Base-by-base conservation (phyloP, 2,113 vertebrate genomes). In the Microcebus griseorufus region DNA sequence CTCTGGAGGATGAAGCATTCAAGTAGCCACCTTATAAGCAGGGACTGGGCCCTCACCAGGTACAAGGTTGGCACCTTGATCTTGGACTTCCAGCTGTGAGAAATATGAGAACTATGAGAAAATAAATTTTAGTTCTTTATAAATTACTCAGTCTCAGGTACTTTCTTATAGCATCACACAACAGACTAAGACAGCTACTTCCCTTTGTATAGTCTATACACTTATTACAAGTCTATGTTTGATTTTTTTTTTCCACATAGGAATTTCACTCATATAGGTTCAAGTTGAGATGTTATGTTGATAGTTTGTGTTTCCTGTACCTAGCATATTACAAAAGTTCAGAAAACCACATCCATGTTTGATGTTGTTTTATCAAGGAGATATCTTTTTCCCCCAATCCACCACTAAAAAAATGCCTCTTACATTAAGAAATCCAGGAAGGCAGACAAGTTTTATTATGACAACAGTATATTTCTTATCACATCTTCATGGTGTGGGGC, bases 231-330 rank as follows among this genome's bases (percentile, higher is more conserved):
- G 0, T 67, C 42, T n/a, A 32, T n/a, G 17, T 85, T 72, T 85
- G 70, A 23, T 45, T 9, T 72, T 80, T 86, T 42, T 83, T 83
- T 42, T 53, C 3, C 22, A 23, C 23, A 17, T 22, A 29, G 18
- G 29, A 7, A 2, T 90, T 81, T 69, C 4, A 69, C 6, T 96
- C 39, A 69, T 92, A 48, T 20, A 58, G 0, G 7, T 73, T 87
- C 23, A 10, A 27, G 39, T 0, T 17, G 16, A 60, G 9, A 5
- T 48, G 0, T 14, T 83, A 11, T 5, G 1, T 29, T 60, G 23
- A 12, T 79, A 27, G 9, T 87, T 48, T 73, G 25, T 76, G 48
- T 4, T 88, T 70, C 34, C 45, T 53, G 1, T 29, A 85, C 25
- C 6, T 48, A 86, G 17, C 25, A 45, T 10, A 37, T 73, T 60